A percentile compares a stretch with the other conserved stretches of the same genome.
Conservation (phyloP, 2,888 invertebrate genomes). For the Prosapia bicincta region DNA sequence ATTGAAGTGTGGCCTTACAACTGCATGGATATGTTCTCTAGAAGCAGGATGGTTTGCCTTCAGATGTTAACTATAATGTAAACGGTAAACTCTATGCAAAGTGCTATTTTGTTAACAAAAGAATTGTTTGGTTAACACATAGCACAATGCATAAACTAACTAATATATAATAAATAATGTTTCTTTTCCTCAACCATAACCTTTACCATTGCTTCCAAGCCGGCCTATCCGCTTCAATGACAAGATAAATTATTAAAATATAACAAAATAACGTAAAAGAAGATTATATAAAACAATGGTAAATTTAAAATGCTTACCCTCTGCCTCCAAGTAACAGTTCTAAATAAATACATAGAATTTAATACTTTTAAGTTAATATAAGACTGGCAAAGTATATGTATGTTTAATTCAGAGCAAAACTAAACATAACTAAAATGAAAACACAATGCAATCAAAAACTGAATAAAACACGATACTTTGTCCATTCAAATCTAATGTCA, state of each 20-base stretch:
- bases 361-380: conserved; percentile 28
- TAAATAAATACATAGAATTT: conserved; percentile 31
- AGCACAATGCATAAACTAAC: conserved; percentile 9
- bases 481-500: neutral
- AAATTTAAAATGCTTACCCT: conserved; percentile 40
- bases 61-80: conserved; percentile 4
- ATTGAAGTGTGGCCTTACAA: conserved; percentile 32
- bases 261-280: conserved; percentile 18
- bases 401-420: conserved; percentile 16
- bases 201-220: neutral
- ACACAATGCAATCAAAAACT: conserved; percentile 8
- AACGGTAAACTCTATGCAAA: conserved; percentile 12
- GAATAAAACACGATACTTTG: conserved; percentile 26
- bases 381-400: conserved; percentile 19
- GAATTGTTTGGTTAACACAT: neutral
- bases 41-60: conserved; percentile 2
- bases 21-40: neutral
- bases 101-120: neutral
- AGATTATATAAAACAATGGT: conserved; percentile 24
- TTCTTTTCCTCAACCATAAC: neutral
- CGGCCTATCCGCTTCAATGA: conserved; percentile 8
- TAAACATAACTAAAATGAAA: neutral
- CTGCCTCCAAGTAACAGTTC: conserved; percentile 47
- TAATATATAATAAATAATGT: conserved; percentile 20
- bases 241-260: conserved; percentile 25